phyloP scores from a whole-genome alignment of 2,888 invertebrate genomes.

The Chloroclysta siterata region DNA sequence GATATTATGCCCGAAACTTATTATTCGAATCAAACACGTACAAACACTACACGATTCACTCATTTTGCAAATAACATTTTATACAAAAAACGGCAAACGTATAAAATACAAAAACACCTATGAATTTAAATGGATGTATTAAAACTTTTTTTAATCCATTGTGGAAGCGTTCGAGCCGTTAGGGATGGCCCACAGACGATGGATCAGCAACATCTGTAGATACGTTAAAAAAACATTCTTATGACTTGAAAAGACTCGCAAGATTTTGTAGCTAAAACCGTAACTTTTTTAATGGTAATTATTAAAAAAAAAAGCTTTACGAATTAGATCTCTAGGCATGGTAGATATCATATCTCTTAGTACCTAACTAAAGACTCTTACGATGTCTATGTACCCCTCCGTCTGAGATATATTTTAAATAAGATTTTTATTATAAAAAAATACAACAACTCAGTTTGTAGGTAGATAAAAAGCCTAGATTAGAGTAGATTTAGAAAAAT shows the following conservation, averaged over 20 bases:
- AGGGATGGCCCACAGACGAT: slow-evolving; percentile 32
- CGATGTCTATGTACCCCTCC: too few species aligned
- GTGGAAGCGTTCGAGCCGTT: slow-evolving; percentile 31
- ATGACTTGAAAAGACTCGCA: too few species aligned
- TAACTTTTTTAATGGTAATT: too few species aligned
- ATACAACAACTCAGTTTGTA: too few species aligned
- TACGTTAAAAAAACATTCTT: neutral
- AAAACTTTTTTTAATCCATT: slow-evolving; percentile 49
- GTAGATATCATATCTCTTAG: too few species aligned
- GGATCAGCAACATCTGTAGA: slow-evolving; percentile 13
- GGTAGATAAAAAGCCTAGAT: neutral
- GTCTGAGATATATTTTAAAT: too few species aligned
- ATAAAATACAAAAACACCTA: slow-evolving; percentile 48
- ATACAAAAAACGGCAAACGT: slow-evolving; percentile 40
- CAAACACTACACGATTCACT: slow-evolving; percentile 10
- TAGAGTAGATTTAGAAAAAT: slow-evolving; percentile 3
- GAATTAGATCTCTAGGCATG: too few species aligned
- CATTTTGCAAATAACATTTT: slow-evolving; percentile 39
- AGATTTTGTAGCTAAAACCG: too few species aligned
- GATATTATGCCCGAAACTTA: slow-evolving; percentile 11
- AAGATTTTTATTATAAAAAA: too few species aligned
- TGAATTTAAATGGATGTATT: slow-evolving; percentile 55
- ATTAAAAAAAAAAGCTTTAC: too few species aligned
- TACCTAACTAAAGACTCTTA: too few species aligned
- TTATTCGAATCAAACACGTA: slow-evolving; percentile 9